Evolutionary conservation across 2,797 vertebrate genomes (phyloP).

Genomic region (Diglossa cyanea): DNA sequence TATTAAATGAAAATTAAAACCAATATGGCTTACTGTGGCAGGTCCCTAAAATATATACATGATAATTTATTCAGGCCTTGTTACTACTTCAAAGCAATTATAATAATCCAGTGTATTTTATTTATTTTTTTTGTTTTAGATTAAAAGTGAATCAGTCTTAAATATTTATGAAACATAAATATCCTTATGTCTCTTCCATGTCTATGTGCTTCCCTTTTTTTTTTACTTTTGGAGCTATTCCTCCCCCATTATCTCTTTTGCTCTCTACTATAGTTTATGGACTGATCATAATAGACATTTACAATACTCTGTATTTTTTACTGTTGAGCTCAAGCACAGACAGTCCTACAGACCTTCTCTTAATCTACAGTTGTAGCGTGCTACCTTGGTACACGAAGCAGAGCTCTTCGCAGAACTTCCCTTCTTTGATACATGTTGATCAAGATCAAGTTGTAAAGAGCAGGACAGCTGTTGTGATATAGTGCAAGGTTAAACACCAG

Average conservation of each 20-base stretch:
- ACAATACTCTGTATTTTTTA: background rate
- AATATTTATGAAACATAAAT: constrained; percentile 40
- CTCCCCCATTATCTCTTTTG: background rate
- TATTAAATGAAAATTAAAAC: background rate
- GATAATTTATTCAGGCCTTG: constrained; percentile 30
- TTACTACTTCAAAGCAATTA: constrained; percentile 31
- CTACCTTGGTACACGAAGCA: background rate
- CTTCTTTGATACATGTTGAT: background rate
- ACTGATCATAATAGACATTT: background rate
- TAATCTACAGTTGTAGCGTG: background rate
- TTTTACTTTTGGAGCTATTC: background rate
- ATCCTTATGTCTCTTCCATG: background rate
- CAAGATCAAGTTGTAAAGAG: background rate
- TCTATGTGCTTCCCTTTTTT: background rate
- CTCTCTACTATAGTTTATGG: background rate
- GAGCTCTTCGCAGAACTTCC: background rate
- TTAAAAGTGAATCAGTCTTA: constrained; percentile 11
- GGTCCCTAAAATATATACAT: constrained; percentile 1
- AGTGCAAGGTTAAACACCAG: background rate
- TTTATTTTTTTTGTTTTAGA: constrained; percentile 4
- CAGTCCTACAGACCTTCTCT: background rate
- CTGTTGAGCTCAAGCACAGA: background rate
- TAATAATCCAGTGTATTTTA: constrained; percentile 27
- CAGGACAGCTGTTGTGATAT: background rate
- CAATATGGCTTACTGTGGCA: background rate